Evolutionary conservation across 2,888 invertebrate genomes (phyloP), one percentile per base, ranked within the genome.

Genomic region (Apomyelois bistriatella): DNA sequence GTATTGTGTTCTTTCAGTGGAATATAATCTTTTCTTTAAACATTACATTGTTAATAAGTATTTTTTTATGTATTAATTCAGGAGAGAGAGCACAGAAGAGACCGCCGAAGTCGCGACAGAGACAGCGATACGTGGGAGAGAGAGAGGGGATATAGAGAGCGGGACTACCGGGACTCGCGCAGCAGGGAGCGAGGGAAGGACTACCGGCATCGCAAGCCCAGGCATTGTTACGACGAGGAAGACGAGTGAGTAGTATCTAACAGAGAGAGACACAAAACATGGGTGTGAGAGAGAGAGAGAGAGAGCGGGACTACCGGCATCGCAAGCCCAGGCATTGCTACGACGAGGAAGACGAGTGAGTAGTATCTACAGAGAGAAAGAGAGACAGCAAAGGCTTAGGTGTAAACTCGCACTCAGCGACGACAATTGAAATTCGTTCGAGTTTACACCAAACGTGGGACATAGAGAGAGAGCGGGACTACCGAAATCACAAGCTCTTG

Each of bases 291-390:
- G 3, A 22, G 92, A 59, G 87, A 28, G 91, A 91, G 57, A 74
- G 87, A 58, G 79, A 88, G 9, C 74, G 86, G 57, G 83, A 91
- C 59, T 89, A 88, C 58, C 77, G 92, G 66, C 93, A 93, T 68
- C 85, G 93, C 72, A 91, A 93, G 72, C 85, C 92, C 10, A 82
- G 92, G 65, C 92, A 92, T 63, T 94, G 94, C 56, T 94, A 94
- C 66, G 94, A 94, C 56, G 94, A 94, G 55, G 94, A n/a, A n/a
- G 22, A 94, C 72, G 94, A 94, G 94, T 94, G 67, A 91, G 93
- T 32, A 12, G 22, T 22, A 5, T 3, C 5, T 22, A 22, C 22
- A 22, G 86, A 86, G 36, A 74, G 89, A 48, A 84, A 82, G 46
- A 79, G 22, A 22, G 22, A 22, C 22, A 22, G 92, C n/a, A n/a